phyloP scores from a whole-genome alignment of 2,888 invertebrate species.

The Standfussiana lucernea region DNA sequence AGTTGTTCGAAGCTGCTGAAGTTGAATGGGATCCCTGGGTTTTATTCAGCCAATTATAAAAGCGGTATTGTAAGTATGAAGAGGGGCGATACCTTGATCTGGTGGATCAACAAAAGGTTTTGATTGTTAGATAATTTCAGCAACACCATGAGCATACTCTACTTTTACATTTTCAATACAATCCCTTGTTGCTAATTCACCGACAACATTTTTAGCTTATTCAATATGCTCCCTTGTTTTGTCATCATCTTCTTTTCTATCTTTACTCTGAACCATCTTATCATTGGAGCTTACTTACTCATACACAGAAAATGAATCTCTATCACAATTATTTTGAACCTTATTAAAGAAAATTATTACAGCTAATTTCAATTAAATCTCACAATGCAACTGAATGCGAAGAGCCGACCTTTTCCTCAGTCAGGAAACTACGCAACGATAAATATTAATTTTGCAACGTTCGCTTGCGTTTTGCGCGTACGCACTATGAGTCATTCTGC shows the following conservation, averaged over 20 bases:
- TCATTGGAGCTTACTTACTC: neutral
- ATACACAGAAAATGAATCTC: neutral
- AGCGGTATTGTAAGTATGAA: neutral
- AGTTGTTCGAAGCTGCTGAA: constrained; percentile 33
- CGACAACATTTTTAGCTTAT: neutral
- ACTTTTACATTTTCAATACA: neutral
- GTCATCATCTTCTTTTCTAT: neutral
- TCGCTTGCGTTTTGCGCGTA: constrained; percentile 30
- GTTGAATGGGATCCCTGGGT: constrained; percentile 1
- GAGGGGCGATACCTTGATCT: neutral
- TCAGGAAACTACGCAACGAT: constrained; percentile 17
- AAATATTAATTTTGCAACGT: constrained; percentile 32
- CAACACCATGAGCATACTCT: too few species aligned
- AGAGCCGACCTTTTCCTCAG: constrained; percentile 12
- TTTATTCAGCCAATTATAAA: constrained; percentile 24
- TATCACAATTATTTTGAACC: neutral
- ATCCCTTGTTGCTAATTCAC: neutral
- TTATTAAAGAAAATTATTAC: neutral
- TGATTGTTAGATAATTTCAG: neutral
- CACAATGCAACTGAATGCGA: constrained; percentile 4
- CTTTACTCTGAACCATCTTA: neutral
- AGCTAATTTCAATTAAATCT: neutral
- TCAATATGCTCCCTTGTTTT: neutral
- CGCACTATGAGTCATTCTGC: constrained; percentile 44
- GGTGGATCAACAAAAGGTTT: constrained; percentile 5